These are phyloP conservation scores for Cyphomyrus plagiostoma DNA, from an alignment of 2,113 vertebrate genomes.

Conservation along the genomic window DNA sequence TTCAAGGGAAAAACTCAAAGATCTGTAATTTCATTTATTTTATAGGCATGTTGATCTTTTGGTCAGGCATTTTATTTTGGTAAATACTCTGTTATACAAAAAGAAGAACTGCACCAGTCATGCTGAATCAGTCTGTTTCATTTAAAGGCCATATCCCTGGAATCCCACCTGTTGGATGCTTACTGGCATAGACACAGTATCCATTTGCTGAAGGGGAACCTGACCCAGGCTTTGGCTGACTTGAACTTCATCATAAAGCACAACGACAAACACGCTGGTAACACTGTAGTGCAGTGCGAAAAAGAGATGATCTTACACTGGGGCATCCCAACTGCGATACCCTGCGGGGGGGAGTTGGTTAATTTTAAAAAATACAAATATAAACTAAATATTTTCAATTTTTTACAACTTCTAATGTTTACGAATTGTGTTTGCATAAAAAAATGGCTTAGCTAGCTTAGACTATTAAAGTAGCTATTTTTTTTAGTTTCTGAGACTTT, in stretches of 20 bases:
- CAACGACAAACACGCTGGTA: conserved; percentile 61
- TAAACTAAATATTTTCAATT: neutral
- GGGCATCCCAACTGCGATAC: neutral
- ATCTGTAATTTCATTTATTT: neutral
- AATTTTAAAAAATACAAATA: neutral
- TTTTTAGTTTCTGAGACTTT: neutral
- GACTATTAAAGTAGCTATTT: neutral
- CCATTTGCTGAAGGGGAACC: conserved; percentile 63
- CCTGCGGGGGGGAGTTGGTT: neutral
- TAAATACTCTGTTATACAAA: neutral
- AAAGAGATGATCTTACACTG: neutral
- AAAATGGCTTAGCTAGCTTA: neutral
- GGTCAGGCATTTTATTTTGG: neutral
- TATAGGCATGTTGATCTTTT: neutral
- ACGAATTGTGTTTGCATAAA: neutral
- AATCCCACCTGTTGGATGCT: conserved; percentile 61
- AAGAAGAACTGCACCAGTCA: neutral
- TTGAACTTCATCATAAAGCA: conserved; percentile 60
- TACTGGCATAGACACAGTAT: conserved; percentile 70
- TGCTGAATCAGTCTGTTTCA: conserved; percentile 8
- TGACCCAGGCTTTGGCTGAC: conserved; percentile 56
- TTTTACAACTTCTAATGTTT: neutral
- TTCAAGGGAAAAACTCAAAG: neutral
- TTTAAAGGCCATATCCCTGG: conserved; percentile 56
- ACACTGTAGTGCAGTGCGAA: neutral